Evolutionary conservation across 2,113 vertebrate species (phyloP).

Genomic region (Dasypus novemcinctus): DNA sequence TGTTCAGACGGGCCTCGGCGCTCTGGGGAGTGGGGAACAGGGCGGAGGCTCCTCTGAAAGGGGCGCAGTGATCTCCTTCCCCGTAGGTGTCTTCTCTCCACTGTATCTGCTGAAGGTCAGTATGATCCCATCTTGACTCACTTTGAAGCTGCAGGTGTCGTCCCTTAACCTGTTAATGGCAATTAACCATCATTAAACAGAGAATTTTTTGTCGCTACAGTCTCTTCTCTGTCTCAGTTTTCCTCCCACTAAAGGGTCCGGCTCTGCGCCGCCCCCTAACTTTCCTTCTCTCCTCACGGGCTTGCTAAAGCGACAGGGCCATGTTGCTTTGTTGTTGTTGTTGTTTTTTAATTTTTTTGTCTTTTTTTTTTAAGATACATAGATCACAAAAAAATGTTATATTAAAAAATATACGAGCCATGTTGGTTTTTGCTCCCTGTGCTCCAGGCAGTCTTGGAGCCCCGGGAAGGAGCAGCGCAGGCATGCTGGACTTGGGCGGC

Average conservation of each 20-base stretch:
- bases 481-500: constrained; percentile 95
- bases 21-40: neutral
- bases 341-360: too few species aligned
- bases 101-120: too few species aligned
- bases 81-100: too few species aligned
- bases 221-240: neutral
- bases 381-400: too few species aligned
- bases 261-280: neutral
- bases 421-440: constrained; percentile 48
- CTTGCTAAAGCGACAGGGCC: neutral
- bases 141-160: neutral
- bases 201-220: neutral
- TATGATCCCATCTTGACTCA: neutral
- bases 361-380: too few species aligned
- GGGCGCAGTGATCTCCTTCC: too few species aligned
- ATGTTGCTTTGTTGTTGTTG: constrained; percentile 46
- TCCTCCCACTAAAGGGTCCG: neutral
- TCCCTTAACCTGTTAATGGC: neutral
- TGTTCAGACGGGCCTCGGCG: neutral
- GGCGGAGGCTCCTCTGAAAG: too few species aligned
- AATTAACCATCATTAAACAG: neutral
- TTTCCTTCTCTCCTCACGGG: neutral
- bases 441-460: constrained; percentile 87
- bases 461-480: constrained; percentile 84
- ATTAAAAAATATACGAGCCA: too few species aligned